Evolutionary conservation across 2,888 invertebrate genomes (phyloP).

Genomic region (Zaprionus obscuricornis): DNA sequence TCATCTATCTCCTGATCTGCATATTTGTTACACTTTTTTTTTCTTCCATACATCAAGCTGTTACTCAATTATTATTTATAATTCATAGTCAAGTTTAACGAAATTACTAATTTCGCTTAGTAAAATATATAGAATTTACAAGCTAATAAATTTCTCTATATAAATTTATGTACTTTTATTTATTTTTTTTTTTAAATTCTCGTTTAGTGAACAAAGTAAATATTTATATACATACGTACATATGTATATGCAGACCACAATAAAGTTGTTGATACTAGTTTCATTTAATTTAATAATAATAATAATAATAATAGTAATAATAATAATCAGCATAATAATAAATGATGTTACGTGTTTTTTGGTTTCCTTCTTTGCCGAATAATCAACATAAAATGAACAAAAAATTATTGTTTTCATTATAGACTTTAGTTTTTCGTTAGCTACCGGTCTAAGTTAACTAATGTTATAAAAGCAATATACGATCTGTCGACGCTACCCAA

Average conservation of each 20-base stretch:
- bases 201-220: slow-evolving; percentile 21
- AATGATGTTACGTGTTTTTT: slow-evolving; percentile 53
- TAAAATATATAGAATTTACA: too few relatives aligned
- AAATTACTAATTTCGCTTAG: too few relatives aligned
- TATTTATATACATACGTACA: slow-evolving; percentile 2
- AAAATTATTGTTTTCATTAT: slow-evolving; percentile 27
- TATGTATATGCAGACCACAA: slow-evolving; percentile 27
- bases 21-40: background rate
- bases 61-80: too few relatives aligned
- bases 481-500: slow-evolving; percentile 54
- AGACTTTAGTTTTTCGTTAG: slow-evolving; percentile 14
- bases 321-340: slow-evolving; percentile 13
- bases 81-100: too few relatives aligned
- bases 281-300: too few relatives aligned
- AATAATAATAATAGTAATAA: too few relatives aligned
- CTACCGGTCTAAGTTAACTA: slow-evolving; percentile 37
- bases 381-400: slow-evolving; percentile 10
- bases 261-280: slow-evolving; percentile 7
- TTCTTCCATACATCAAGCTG: background rate
- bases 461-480: slow-evolving; percentile 49
- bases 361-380: slow-evolving; percentile 34
- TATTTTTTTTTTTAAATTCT: too few relatives aligned
- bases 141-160: too few relatives aligned
- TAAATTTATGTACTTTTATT: too few relatives aligned
- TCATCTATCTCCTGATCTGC: too few relatives aligned